Evolutionary conservation across 2,888 invertebrate genomes (phyloP), one percentile per base, ranked within the genome.

Genomic region (Ormia ochracea): DNA sequence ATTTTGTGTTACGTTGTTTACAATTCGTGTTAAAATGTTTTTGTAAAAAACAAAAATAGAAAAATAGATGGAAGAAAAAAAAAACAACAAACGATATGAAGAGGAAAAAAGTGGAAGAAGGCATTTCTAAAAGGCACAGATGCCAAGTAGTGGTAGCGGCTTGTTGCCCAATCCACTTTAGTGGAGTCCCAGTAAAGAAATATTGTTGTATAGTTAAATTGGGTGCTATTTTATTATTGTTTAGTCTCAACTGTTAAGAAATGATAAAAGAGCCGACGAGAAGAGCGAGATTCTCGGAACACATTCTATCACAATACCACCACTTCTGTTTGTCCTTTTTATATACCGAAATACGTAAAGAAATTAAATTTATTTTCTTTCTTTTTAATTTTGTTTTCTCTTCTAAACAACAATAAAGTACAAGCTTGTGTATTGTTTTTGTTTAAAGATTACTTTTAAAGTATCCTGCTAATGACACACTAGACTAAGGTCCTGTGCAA

Each of bases 1-100:
- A 78, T 78, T 78, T 73, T 78, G 66, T 78, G 78, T 78, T 78
- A 78, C 78, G 78, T 78, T 78, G 78, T 78, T 78, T 78, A 78
- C 78, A 78, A 78, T 78, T 78, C 78, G 78, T 78, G 78, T 78
- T 78, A 73, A 73, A 73, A 78, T 78, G 73, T 78, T 73, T 73
- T 78, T 63, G 59, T 66, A 78, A 23, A 61, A 70, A 61, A 48
- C 36, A 66, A 50, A 58, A 45, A 43, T 21, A 14, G 3, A 38
- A 5, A 38, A n/a, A 36, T n/a, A 31, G 28, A 59, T 36, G 50
- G 26, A 59, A 59, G 26, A 48, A 26, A 3, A 54, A 19, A 23
- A 33, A 28, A 48, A 23, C 36, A 52, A 19, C 23, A 6, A 48
- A 38, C 28, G 23, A 21, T 31, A 48, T 26, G 17, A 17, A 38